Evolutionary conservation across 1,140 invertebrate genomes (phyloP), one percentile per base, ranked within the genome.

Genomic region (Medauroidea extradentata): DNA sequence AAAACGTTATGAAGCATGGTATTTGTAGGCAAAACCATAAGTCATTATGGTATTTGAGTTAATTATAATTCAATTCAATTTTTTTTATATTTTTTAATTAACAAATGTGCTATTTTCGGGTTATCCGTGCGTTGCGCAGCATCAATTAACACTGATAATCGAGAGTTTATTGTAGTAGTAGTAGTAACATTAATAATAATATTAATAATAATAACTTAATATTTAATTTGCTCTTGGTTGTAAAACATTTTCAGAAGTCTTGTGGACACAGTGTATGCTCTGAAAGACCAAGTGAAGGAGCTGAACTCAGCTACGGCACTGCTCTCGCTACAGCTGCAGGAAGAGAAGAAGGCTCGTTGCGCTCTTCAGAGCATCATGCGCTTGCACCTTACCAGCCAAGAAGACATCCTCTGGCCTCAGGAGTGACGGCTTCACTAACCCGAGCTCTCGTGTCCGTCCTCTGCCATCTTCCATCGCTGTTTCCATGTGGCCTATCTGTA

Each of bases 261-360:
- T 57, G 82, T 86, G 59, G 84, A 88, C 69, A 85, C 85, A 25
- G 85, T 89, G 61, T 85, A 86, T 71, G 78, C 81, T 48, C 66
- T 89, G 53, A 85, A 83, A 68, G 82, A 80, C 66, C 82, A 87
- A 73, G 76, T 89, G 53, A 74, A 76, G 34, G 77, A 81, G 46
- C 67, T 89, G 53, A 77, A 82, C 65, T 74, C 61, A 66, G 80
- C 76, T 71, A 75, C 80, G 53, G 65, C 71, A 34, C 67, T 74
- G 44, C 61, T 80, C 14, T 74, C 72, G 14, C 68, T 69, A 53
- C 75, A 79, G 52, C 61, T 83, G 19, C 76, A 81, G 7, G 78
- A 79, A 42, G 79, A 81, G 54, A 73, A 73, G 60, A 72, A 71
- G 60, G 77, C 75, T 21, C 68, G 79, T 49, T 69, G 75, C 55